These are phyloP conservation scores for Eulimnadia texana DNA, from an alignment of 1,140 invertebrate genomes.

Conservation along the genomic window DNA sequence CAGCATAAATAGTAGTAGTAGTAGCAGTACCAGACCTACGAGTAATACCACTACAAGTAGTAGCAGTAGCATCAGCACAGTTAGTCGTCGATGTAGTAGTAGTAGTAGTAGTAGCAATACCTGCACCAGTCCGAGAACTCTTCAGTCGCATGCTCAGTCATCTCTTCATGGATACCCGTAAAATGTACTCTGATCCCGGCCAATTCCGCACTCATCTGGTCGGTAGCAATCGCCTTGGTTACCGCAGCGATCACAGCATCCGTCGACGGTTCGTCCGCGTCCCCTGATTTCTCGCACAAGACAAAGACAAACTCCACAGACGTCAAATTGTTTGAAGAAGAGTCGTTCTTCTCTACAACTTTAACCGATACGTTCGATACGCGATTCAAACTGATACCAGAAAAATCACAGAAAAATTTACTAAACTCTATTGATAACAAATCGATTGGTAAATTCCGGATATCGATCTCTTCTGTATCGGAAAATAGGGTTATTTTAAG, in stretches of 20 bases:
- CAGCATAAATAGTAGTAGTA: too few species aligned
- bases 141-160: not conserved
- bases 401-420: not conserved
- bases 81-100: not conserved
- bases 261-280: not conserved
- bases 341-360: not conserved
- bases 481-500: not conserved
- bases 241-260: conserved; percentile 5
- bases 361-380: not conserved
- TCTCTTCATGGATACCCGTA: conserved; percentile 10
- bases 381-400: not conserved
- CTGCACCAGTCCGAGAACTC: conserved; percentile 14
- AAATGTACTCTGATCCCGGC: not conserved
- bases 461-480: not conserved
- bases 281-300: not conserved
- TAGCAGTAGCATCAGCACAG: not conserved
- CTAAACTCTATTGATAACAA: not conserved
- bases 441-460: not conserved
- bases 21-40: too few species aligned
- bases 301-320: not conserved
- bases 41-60: not conserved
- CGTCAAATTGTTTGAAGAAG: not conserved
- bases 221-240: conserved; percentile 1
- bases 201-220: conserved; percentile 1
- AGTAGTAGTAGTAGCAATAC: not conserved